Percentiles rank a stretch among this genome's conserved stretches.
Evolutionary conservation across 1,140 invertebrate species (phyloP).

Genomic region (Drosophila hydei): DNA sequence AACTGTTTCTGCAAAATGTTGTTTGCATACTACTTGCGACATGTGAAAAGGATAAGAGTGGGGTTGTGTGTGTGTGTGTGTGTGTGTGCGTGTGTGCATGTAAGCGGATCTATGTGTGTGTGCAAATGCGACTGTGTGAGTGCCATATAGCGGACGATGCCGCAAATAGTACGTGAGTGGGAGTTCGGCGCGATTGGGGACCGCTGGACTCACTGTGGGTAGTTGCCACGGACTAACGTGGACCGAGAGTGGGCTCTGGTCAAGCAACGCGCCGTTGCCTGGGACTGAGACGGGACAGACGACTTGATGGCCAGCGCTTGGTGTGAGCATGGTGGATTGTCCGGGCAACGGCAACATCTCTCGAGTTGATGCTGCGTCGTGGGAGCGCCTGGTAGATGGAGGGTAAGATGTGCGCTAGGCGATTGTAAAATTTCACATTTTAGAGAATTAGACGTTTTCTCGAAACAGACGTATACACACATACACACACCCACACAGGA

Average conservation of each 20-base stretch:
- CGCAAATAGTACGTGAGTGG: conserved; percentile 79
- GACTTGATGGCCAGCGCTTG: conserved; percentile 70
- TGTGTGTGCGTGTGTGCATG: conserved; percentile 10
- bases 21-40: conserved; percentile 84
- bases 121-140: conserved; percentile 46
- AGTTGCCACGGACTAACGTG: conserved; percentile 67
- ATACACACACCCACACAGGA: conserved; percentile 5
- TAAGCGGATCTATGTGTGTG: conserved; percentile 11
- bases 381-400: conserved; percentile 58
- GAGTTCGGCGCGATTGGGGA: conserved; percentile 78
- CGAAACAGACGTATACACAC: conserved; percentile 60
- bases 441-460: conserved; percentile 82
- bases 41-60: conserved; percentile 82
- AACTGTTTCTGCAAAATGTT: conserved; percentile 84
- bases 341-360: conserved; percentile 67
- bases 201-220: conserved; percentile 75
- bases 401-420: conserved; percentile 79
- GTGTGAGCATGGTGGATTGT: conserved; percentile 52
- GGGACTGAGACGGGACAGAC: conserved; percentile 70
- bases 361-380: conserved; percentile 62
- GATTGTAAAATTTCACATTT: conserved; percentile 83
- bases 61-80: conserved; percentile 23
- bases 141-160: conserved; percentile 72
- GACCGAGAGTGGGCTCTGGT: conserved; percentile 48
- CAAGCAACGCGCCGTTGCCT: conserved; percentile 70